Base-by-base conservation (phyloP, 2,113 vertebrate genomes). In the Mobula hypostoma region DNA sequence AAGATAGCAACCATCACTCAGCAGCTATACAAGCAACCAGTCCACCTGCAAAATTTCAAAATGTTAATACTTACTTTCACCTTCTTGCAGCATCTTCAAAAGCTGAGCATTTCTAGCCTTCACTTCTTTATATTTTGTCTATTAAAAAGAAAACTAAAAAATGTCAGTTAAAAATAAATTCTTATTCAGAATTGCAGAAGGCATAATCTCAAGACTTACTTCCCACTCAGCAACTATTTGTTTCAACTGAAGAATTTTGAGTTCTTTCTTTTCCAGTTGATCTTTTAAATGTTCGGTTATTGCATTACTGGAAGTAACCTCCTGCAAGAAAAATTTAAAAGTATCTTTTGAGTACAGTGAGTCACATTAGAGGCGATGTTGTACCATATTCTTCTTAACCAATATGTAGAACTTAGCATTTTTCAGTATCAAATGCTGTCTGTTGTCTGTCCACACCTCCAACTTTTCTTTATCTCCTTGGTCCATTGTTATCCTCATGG, bases 231-330 rank as follows among this genome's bases (percentile, higher is more conserved):
- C 96, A 94, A 98, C 97, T 92, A 95, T 96, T 95, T 96, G 98
- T 96, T 98, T 99, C 94, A 99, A 95, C 95, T 97, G 97, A 74
- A 97, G 95, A n/a, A 98, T 98, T 96, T 99, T 98, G 95, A 96
- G 95, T 95, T 98, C 98, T 96, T 99, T 99, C 96, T 98, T 98
- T 96, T 98, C 98, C 95, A 99, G 96, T 92, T 98, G 97, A 0
- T 98, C 97, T 95, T 98, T 98, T 94, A 99, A 96, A 96, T 96
- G 97, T 96, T 99, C 98, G 94, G 97, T 96, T 96, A 97, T 97
- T 79, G 97, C 97, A 94, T 98, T 98, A 97, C 97, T 94, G 32
- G 94, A 15, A 78, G 79, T 74, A 74, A 70, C 36, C 56, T 93
- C 91, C 91, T 93, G 91, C 14, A 14, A 29, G 83, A 56, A 76